Conservation (phyloP, 2,888 invertebrate species). For the Alitta virens region DNA sequence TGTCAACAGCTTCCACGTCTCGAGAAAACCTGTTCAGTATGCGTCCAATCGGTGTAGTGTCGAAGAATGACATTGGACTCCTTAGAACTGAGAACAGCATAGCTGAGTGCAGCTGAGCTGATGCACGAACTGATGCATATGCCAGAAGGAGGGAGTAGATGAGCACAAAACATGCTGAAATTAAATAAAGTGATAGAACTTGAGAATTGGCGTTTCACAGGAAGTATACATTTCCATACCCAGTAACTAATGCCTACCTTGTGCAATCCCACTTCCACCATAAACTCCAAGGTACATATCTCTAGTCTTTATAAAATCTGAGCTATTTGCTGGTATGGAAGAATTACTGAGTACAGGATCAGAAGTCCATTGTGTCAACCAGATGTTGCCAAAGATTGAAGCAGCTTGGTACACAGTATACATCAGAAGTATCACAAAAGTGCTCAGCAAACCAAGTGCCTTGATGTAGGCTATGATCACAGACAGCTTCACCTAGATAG, state of each 20-base stretch:
- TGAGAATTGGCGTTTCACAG: no score
- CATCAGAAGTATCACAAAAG: constrained; percentile 70
- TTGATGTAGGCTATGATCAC: constrained; percentile 87
- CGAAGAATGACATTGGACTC: constrained; percentile 48
- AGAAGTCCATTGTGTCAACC: constrained; percentile 51
- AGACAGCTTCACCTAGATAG: constrained; percentile 68
- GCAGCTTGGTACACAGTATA: constrained; percentile 38
- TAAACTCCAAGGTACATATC: constrained; percentile 58
- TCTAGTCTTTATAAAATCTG: constrained; percentile 35
- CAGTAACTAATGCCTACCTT: constrained; percentile 33
- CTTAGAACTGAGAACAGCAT: constrained; percentile 31
- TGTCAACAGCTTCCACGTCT: constrained; percentile 90
- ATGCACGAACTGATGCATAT: constrained; percentile 20
- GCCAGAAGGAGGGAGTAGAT: constrained; percentile 25
- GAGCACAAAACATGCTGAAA: constrained; percentile 33
- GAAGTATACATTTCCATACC: no score
- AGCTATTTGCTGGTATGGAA: constrained; percentile 31
- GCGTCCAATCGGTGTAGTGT: constrained; percentile 43
- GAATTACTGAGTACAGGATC: constrained; percentile 34
- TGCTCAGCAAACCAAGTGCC: constrained; percentile 73
- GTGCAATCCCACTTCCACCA: constrained; percentile 43
- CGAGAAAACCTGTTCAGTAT: constrained; percentile 64
- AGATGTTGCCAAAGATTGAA: constrained; percentile 43
- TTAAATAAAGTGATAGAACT: no score
- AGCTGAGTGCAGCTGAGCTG: constrained; percentile 19